Conservation (phyloP, 2,888 invertebrate species). For the Alloscopus bannaensis region DNA sequence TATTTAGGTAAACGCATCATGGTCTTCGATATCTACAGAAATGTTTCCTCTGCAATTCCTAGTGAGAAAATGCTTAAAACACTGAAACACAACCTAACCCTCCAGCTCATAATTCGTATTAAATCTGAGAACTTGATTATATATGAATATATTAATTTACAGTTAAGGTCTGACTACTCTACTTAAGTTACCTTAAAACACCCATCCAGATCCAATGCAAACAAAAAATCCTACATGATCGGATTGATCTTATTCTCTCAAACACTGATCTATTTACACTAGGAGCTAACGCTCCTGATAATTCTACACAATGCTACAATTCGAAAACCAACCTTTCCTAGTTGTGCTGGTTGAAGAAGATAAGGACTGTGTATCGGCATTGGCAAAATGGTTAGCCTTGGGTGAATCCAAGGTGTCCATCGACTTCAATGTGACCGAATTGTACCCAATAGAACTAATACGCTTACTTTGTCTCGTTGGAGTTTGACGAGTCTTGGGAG, state of each 20-base stretch:
- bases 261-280: not conserved
- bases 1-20: too few relatives aligned
- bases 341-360: conserved; percentile 39
- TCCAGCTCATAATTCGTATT: too few relatives aligned
- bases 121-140: too few relatives aligned
- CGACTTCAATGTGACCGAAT: conserved; percentile 35
- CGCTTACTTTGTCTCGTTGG: conserved; percentile 59
- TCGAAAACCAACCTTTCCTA: conserved; percentile 68
- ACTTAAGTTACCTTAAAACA: not conserved
- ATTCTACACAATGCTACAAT: conserved; percentile 61
- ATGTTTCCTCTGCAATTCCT: too few relatives aligned
- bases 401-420: conserved; percentile 50
- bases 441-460: conserved; percentile 39
- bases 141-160: too few relatives aligned
- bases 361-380: conserved; percentile 51
- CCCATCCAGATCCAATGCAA: not conserved
- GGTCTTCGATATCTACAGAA: too few relatives aligned
- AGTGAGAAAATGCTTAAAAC: too few relatives aligned
- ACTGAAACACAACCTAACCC: too few relatives aligned
- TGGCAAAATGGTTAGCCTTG: conserved; percentile 39
- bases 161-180: too few relatives aligned
- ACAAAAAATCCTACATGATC: not conserved
- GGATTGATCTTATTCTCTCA: not conserved
- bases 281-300: not conserved
- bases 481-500: conserved; percentile 46